Percentiles rank a stretch among this genome's conserved stretches.
Evolutionary conservation across 2,797 vertebrate species (phyloP).

Genomic region (Cuculus canorus): DNA sequence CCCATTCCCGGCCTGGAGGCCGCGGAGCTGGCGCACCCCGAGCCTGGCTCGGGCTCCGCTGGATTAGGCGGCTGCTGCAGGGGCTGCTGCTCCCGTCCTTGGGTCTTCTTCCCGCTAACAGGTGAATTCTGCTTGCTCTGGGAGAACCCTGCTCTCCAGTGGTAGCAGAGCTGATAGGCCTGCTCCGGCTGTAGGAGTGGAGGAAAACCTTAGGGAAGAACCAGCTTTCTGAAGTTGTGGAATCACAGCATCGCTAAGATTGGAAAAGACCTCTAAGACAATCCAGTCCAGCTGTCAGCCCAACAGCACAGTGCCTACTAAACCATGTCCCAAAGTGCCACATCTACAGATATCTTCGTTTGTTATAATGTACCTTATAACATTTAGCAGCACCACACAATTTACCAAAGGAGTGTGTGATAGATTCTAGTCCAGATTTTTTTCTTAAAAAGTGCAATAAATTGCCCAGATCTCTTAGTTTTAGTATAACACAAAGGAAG

Average conservation of each 20-base stretch:
- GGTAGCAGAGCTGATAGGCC: accelerated
- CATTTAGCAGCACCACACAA: accelerated
- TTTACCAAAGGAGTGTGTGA: not conserved
- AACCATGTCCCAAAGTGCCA: no score
- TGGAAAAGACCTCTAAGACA: no score
- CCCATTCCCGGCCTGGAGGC: accelerated
- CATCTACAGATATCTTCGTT: no score
- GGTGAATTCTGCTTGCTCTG: accelerated
- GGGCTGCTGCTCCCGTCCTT: accelerated
- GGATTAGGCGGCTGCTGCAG: accelerated
- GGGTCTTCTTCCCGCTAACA: not conserved
- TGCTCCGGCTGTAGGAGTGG: accelerated
- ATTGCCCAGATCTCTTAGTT: not conserved
- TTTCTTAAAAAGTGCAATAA: not conserved
- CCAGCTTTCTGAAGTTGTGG: not conserved
- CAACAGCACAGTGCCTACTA: no score
- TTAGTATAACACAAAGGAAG: not conserved
- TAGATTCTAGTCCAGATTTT: accelerated
- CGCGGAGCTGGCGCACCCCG: accelerated
- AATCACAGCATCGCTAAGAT: no score
- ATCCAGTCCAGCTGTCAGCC: no score
- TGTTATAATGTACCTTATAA: accelerated
- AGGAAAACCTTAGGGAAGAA: not conserved
- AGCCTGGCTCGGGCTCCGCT: not conserved
- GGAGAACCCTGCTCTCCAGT: not conserved